Percentiles rank a stretch among this genome's conserved stretches.
phyloP scores from a whole-genome alignment of 2,888 invertebrate genomes.

The Camponotus fellah region DNA sequence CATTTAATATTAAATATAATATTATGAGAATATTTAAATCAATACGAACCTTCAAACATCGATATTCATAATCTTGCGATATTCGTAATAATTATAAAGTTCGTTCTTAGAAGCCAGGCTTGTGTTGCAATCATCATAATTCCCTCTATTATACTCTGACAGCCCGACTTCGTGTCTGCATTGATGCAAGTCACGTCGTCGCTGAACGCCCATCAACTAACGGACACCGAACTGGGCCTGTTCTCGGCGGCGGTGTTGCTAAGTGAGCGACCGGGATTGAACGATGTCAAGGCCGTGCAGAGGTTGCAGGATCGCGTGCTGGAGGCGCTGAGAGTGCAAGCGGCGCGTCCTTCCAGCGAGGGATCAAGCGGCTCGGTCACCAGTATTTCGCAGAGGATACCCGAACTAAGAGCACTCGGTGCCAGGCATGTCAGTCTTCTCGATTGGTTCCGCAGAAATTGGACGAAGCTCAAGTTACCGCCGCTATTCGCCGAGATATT shows the following conservation, averaged over 20 bases:
- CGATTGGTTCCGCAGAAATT: slow-evolving; percentile 96
- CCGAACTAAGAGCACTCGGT: slow-evolving; percentile 93
- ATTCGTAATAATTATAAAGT: too few species aligned
- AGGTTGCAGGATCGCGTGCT: slow-evolving; percentile 93
- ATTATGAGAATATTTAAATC: not conserved
- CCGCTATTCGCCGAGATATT: slow-evolving; percentile 98
- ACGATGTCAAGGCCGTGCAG: slow-evolving; percentile 92
- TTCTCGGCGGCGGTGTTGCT: slow-evolving; percentile 95
- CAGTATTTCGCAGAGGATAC: slow-evolving; percentile 88
- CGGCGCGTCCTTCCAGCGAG: slow-evolving; percentile 82
- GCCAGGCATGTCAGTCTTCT: slow-evolving; percentile 94
- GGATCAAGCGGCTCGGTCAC: slow-evolving; percentile 82
- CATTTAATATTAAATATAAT: too few species aligned
- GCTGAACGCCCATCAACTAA: slow-evolving; percentile 91
- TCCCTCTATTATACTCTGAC: slow-evolving; percentile 76
- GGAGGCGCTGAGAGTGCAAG: slow-evolving; percentile 95
- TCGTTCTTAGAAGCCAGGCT: not conserved
- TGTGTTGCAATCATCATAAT: not conserved
- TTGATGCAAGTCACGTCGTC: slow-evolving; percentile 93
- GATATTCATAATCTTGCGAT: too few species aligned
- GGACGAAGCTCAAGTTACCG: slow-evolving; percentile 94
- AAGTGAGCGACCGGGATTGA: slow-evolving; percentile 93
- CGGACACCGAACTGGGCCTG: slow-evolving; percentile 96
- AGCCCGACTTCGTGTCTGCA: slow-evolving; percentile 94
- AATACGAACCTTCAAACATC: not conserved